These are phyloP conservation scores for Euzetes globulus DNA, from an alignment of 2,888 invertebrate genomes.

Conservation along the genomic window DNA sequence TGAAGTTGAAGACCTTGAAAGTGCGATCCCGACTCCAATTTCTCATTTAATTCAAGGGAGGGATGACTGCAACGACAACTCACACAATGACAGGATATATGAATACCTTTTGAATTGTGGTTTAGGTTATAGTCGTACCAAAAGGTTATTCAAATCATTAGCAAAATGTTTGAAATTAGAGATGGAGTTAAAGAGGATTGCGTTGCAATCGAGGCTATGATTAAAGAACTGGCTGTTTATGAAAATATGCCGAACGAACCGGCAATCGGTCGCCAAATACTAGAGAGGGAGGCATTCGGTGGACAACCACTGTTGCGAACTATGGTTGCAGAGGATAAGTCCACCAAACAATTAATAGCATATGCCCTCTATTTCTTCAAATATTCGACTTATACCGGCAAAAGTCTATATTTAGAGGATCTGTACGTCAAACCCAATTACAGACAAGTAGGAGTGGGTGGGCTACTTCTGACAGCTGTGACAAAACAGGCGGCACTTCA, in stretches of 20 bases:
- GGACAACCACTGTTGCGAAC: neutral
- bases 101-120: too few relatives aligned
- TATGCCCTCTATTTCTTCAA: conserved; percentile 47
- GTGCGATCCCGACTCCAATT: too few relatives aligned
- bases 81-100: too few relatives aligned
- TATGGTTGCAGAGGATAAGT: neutral
- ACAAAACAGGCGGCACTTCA: conserved; percentile 40
- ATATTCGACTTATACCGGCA: conserved; percentile 49
- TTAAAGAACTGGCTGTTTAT: conserved; percentile 28
- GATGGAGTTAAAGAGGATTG: conserved; percentile 12
- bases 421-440: conserved; percentile 47
- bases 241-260: conserved; percentile 24
- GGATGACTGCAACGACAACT: too few relatives aligned
- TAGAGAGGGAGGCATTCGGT: conserved; percentile 27
- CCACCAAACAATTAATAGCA: conserved; percentile 40
- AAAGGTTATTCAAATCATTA: neutral
- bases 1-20: too few relatives aligned
- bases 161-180: neutral
- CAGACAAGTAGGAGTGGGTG: conserved; percentile 46
- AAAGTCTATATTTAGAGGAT: conserved; percentile 48
- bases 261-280: neutral
- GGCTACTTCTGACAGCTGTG: conserved; percentile 43
- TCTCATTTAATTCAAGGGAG: too few relatives aligned
- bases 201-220: neutral
- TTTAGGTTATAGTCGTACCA: too few relatives aligned